These are phyloP conservation scores for Monopterus albus DNA, from an alignment of 2,113 vertebrate genomes.

Conservation along the genomic window DNA sequence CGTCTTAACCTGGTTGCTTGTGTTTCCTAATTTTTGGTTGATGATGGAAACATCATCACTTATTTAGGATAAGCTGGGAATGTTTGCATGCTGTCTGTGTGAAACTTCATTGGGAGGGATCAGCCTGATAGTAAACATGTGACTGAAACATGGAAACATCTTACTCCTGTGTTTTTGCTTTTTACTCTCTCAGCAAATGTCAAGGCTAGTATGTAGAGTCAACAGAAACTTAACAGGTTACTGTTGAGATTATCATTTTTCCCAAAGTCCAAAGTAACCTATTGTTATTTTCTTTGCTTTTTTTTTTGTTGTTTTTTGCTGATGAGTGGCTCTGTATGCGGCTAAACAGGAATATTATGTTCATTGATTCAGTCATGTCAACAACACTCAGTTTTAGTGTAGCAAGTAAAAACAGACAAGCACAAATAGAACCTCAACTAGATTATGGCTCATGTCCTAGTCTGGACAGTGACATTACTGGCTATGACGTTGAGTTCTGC, in stretches of 20 bases:
- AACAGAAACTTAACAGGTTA: constrained; percentile 10
- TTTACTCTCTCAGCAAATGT: constrained; percentile 26
- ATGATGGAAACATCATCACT: constrained; percentile 13
- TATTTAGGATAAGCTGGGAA: background rate
- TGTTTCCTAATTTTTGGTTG: background rate
- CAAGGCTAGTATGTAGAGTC: constrained; percentile 8
- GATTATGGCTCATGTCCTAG: background rate
- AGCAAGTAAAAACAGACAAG: constrained; percentile 11
- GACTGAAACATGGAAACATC: constrained; percentile 11
- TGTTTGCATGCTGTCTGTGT: background rate
- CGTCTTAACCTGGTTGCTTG: constrained; percentile 22
- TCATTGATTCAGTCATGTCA: background rate
- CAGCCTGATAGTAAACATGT: background rate
- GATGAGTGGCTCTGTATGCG: background rate
- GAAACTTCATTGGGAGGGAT: background rate
- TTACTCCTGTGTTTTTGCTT: constrained; percentile 18
- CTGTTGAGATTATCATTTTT: constrained; percentile 1
- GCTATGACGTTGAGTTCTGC: no score
- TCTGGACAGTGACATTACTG: background rate
- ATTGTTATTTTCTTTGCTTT: background rate
- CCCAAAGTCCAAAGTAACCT: background rate
- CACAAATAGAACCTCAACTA: background rate
- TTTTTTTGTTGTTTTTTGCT: background rate
- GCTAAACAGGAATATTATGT: background rate
- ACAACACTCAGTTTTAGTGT: background rate